Base-by-base conservation (phyloP, 1,140 invertebrate species). In the Aphelenchoides besseyi region DNA sequence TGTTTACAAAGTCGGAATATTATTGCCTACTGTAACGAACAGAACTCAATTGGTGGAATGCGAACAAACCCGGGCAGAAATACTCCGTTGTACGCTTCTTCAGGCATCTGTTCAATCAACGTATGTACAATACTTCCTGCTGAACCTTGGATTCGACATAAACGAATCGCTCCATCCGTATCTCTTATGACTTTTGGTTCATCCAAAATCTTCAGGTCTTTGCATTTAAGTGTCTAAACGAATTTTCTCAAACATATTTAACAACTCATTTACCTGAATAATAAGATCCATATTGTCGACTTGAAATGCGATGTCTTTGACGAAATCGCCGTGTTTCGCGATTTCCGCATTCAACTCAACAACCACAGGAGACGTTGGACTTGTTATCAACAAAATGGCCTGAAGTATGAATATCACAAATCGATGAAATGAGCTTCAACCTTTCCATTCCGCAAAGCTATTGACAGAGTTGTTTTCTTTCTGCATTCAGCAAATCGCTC, bases 251-350 rank as follows among this genome's bases (percentile, higher is more conserved):
- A 2, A 72, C 36, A 67, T 67, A 26, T 63, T 41, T 35, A 53
- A 48, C 63, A 70, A 85, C n/a, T n/a, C n/a, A n/a, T n/a, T n/a
- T n/a, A 91, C 90, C 85, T 89, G 84, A 2, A 94, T 84, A 68
- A 98, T 95, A 18, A 88, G 89, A 73, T 95, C 91, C 69, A 98
- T 87, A 85, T 97, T 91, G 85, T 97, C 92, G 1, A 98, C 96
- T 71, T 89, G 87, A 84, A 98, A 97, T 2, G 94, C 92, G 33
- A 98, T 88, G 85, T 97, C 95, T 82, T 95, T 95, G 1, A 96
- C 95, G 55, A 92, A 95, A 87, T 98, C 96, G 1, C 96, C 96
- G 84, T 98, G 96, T 71, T 88, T 89, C 3, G 90, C 88, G 48
- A 97, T 85, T 86, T 96, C 92, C 74, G 78, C 81, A 64, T 87